Percentiles rank a stretch among this genome's conserved stretches.
Conservation (phyloP, 2,113 vertebrate species). For the Megaptera novaeangliae region DNA sequence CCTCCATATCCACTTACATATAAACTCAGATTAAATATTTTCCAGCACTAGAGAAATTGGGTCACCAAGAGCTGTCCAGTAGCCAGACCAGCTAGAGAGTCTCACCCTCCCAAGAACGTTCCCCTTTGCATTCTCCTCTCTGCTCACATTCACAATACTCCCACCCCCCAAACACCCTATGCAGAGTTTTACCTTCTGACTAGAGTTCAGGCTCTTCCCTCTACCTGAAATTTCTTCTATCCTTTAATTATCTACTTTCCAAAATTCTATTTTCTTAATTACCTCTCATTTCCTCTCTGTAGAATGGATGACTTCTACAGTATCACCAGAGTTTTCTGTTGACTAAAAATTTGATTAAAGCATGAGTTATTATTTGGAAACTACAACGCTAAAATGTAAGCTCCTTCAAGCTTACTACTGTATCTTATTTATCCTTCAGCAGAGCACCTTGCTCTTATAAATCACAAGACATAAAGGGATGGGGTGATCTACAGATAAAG, state of each 20-base stretch:
- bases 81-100: not conserved
- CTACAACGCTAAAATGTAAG: not conserved
- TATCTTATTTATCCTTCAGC: not conserved
- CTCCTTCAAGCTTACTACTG: not conserved
- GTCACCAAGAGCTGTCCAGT: not conserved
- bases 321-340: not conserved
- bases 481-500: not conserved
- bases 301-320: not conserved
- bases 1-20: not conserved
- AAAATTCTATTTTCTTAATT: not conserved
- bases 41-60: not conserved
- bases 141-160: not conserved
- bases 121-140: not conserved
- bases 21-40: not conserved
- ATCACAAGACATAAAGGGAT: not conserved
- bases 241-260: not conserved
- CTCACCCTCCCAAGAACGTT: not conserved
- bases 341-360: constrained; percentile 18
- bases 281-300: not conserved
- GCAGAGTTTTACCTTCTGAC: not conserved
- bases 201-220: not conserved
- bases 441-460: not conserved
- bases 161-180: not conserved
- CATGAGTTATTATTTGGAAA: constrained; percentile 17
- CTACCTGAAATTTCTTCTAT: not conserved